phyloP scores from a whole-genome alignment of 1,140 invertebrate species.

The Cyclina sinensis region DNA sequence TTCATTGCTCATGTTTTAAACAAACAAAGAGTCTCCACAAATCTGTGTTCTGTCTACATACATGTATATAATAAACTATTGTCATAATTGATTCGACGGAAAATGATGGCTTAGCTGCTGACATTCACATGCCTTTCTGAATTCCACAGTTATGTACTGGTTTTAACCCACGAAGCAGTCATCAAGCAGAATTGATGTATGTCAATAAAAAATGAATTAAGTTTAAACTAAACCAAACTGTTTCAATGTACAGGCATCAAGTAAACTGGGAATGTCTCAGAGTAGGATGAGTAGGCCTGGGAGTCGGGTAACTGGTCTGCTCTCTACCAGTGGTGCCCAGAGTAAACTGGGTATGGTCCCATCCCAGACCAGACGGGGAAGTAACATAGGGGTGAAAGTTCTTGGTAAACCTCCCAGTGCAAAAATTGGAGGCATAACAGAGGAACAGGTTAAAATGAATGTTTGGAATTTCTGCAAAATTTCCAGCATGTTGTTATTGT shows the following conservation, averaged over 20 bases:
- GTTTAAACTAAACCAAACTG: no score
- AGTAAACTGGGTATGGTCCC: slow-evolving; percentile 54
- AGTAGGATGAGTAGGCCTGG: slow-evolving; percentile 3
- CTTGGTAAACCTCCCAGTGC: neutral
- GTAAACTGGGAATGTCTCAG: neutral
- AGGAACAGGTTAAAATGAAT: slow-evolving; percentile 39
- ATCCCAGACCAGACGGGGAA: slow-evolving; percentile 8
- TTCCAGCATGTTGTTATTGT: slow-evolving; percentile 8
- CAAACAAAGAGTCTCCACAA: no score
- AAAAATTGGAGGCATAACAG: slow-evolving; percentile 39
- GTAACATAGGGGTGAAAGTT: neutral
- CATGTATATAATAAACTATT: no score
- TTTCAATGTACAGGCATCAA: neutral
- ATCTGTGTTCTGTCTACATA: no score
- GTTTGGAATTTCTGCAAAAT: neutral
- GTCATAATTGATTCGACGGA: no score
- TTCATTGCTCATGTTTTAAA: no score
- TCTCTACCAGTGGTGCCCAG: slow-evolving; percentile 6
- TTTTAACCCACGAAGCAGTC: no score
- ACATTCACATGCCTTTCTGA: no score
- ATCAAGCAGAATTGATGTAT: no score
- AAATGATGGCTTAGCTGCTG: no score
- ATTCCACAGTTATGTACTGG: no score
- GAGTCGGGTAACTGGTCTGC: neutral
- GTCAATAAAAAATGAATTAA: no score